Conservation (phyloP, 2,113 vertebrate genomes). For the Syngnathus scovelli region DNA sequence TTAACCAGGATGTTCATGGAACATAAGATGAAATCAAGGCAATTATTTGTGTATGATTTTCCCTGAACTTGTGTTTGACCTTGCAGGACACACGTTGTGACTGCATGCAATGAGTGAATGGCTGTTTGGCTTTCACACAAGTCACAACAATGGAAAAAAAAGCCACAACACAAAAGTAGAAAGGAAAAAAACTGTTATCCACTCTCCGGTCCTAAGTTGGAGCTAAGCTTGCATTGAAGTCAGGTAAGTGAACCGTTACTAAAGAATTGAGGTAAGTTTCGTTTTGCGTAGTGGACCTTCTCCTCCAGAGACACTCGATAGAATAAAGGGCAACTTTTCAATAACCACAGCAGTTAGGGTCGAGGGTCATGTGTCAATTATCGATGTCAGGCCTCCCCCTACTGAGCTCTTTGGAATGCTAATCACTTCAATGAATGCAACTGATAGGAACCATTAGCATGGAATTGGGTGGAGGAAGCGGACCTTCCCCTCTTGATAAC, state of each 20-base stretch:
- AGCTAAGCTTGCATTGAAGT: background rate
- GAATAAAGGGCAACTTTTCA: constrained; percentile 22
- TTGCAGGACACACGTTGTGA: constrained; percentile 20
- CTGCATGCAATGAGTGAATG: constrained; percentile 29
- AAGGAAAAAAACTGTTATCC: background rate
- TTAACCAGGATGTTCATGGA: no score
- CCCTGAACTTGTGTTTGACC: constrained; percentile 22
- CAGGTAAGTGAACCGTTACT: background rate
- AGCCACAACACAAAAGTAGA: background rate
- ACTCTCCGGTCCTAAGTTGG: background rate
- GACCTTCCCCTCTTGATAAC: no score
- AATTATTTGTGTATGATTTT: constrained; percentile 12
- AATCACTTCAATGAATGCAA: constrained; percentile 37
- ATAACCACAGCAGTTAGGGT: constrained; percentile 25
- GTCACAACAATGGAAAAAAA: constrained; percentile 13
- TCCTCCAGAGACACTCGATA: constrained; percentile 15
- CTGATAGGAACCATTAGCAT: constrained; percentile 57
- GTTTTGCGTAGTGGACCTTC: no score
- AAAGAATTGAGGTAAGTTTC: background rate
- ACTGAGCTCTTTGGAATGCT: constrained; percentile 34
- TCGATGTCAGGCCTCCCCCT: constrained; percentile 41
- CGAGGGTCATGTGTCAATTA: constrained; percentile 55
- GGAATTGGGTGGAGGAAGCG: background rate
- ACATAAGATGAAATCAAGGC: no score
- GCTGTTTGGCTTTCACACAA: constrained; percentile 12